phyloP scores from a whole-genome alignment of 1,140 invertebrate genomes.

The Gryon sp. region DNA sequence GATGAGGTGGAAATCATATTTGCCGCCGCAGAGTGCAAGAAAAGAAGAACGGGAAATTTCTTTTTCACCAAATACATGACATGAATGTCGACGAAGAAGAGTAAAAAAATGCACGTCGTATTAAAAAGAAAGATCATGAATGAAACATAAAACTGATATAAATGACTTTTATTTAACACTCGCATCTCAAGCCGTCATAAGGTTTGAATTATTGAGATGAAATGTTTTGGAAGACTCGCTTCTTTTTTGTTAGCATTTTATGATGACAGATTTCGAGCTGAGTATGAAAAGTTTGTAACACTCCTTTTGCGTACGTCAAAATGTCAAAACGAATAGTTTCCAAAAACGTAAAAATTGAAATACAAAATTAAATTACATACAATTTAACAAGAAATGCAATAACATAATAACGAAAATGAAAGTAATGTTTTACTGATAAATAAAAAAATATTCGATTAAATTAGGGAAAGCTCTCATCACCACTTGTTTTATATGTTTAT shows the following conservation, averaged over 20 bases:
- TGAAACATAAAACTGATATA: constrained; percentile 15
- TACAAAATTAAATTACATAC: no score
- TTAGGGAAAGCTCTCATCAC: no score
- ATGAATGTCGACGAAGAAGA: constrained; percentile 22
- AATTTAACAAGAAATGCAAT: no score
- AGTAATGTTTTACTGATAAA: no score
- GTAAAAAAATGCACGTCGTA: constrained; percentile 37
- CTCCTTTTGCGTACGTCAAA: no score
- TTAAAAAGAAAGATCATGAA: constrained; percentile 34
- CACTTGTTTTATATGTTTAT: no score
- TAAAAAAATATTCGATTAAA: no score
- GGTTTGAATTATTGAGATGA: constrained; percentile 10
- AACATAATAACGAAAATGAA: not conserved
- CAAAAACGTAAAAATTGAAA: not conserved
- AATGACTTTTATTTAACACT: constrained; percentile 38
- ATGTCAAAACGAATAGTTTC: not conserved
- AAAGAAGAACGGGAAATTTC: constrained; percentile 6
- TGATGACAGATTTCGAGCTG: no score
- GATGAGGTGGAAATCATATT: constrained; percentile 41
- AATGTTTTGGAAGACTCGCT: no score
- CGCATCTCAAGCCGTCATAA: not conserved
- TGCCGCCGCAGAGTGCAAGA: not conserved
- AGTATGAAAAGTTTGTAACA: not conserved
- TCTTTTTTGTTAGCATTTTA: no score
- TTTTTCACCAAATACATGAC: constrained; percentile 16